These are phyloP conservation scores for Protomyctophum bolini DNA, from an alignment of 2,113 vertebrate species.

Conservation along the genomic window DNA sequence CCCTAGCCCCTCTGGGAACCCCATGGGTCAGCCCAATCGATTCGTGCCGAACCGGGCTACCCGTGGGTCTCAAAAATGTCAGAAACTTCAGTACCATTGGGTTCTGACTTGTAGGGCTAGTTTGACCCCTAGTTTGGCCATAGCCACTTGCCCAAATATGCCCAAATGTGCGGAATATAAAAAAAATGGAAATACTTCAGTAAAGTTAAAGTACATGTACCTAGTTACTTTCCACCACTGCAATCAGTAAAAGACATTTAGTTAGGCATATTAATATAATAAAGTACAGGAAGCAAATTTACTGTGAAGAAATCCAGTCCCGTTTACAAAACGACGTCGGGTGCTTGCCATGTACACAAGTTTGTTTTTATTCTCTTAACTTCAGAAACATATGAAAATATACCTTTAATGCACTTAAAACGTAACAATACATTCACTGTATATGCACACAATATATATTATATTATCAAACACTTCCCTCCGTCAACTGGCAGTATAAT, in stretches of 20 bases:
- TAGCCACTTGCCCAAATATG: too few species aligned
- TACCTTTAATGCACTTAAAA: constrained; percentile 98
- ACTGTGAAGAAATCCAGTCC: constrained; percentile 84
- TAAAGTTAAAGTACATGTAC: constrained; percentile 67
- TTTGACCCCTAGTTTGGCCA: too few species aligned
- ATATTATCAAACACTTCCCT: constrained; percentile 87
- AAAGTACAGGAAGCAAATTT: constrained; percentile 96
- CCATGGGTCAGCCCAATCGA: too few species aligned
- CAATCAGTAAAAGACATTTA: too few species aligned
- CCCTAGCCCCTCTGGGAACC: too few species aligned
- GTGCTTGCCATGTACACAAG: constrained; percentile 82
- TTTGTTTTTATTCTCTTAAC: constrained; percentile 76
- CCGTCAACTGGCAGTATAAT: constrained; percentile 89
- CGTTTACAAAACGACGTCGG: constrained; percentile 85
- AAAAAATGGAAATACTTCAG: constrained; percentile 75
- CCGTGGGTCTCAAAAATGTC: too few species aligned
- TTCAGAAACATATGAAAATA: constrained; percentile 97
- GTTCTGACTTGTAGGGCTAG: too few species aligned
- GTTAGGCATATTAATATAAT: constrained; percentile 87
- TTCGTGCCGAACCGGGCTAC: too few species aligned
- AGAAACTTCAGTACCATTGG: constrained; percentile 17
- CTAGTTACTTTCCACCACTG: too few species aligned
- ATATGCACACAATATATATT: constrained; percentile 80
- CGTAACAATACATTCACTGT: constrained; percentile 96
- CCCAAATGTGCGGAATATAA: too few species aligned